These are phyloP conservation scores for Pipistrellus pipistrellus DNA, from an alignment of 2,797 vertebrate species.

Conservation along the genomic window DNA sequence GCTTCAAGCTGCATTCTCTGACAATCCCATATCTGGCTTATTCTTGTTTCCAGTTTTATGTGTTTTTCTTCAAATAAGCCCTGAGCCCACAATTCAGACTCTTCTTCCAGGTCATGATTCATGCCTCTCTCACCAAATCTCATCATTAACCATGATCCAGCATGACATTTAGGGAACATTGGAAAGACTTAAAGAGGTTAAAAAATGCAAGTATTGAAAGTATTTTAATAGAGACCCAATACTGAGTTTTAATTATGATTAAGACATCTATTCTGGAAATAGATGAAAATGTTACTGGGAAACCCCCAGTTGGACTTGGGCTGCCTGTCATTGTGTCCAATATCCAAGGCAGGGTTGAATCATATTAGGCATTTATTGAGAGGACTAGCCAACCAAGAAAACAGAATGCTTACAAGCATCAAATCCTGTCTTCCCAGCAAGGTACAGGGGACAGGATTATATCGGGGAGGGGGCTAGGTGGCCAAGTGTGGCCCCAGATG, in stretches of 20 bases:
- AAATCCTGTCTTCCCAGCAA: too few relatives aligned
- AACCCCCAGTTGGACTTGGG: too few relatives aligned
- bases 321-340: too few relatives aligned
- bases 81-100: background rate
- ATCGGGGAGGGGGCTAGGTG: too few relatives aligned
- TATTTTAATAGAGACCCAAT: background rate
- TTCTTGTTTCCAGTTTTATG: background rate
- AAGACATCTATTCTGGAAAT: background rate
- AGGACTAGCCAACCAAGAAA: too few relatives aligned
- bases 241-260: background rate
- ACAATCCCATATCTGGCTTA: background rate
- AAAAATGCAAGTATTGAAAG: background rate
- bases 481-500: too few relatives aligned
- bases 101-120: background rate
- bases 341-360: too few relatives aligned
- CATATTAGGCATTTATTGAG: too few relatives aligned
- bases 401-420: too few relatives aligned
- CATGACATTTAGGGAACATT: background rate
- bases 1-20: background rate
- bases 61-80: background rate
- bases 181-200: constrained; percentile 13
- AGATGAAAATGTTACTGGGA: background rate
- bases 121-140: constrained; percentile 34
- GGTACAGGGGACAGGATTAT: too few relatives aligned
- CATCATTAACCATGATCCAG: background rate